Evolutionary conservation across 2,113 vertebrate species (phyloP).

Genomic region (Nycticebus coucang): DNA sequence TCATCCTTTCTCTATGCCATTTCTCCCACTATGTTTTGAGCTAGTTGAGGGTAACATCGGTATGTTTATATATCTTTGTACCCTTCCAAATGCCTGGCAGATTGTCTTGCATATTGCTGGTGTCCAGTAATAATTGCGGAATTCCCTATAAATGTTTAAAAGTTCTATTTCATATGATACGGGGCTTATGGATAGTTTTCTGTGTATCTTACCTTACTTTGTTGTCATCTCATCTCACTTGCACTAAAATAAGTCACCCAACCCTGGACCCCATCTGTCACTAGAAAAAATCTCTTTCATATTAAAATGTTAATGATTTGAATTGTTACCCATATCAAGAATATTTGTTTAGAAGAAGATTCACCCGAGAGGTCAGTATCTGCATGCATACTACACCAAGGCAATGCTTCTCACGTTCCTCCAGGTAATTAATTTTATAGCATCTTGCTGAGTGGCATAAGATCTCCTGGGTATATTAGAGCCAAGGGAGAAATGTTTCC

Average conservation of each 20-base stretch:
- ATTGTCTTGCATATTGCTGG: neutral
- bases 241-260: neutral
- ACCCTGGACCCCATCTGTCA: neutral
- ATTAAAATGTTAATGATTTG: neutral
- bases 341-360: neutral
- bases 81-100: neutral
- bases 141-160: neutral
- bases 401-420: neutral
- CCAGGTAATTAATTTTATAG: neutral
- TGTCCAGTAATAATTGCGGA: neutral
- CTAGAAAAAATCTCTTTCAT: neutral
- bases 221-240: neutral
- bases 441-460: neutral
- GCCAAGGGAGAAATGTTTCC: neutral
- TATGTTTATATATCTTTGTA: neutral
- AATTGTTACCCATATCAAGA: neutral
- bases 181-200: neutral
- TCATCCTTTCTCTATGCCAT: neutral
- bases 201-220: neutral
- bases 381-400: rapidly evolving
- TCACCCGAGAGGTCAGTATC: neutral
- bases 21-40: neutral
- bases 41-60: neutral
- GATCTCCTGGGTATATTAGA: neutral
- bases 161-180: neutral